Conservation (phyloP, 2,888 invertebrate genomes). For the Phasia obesa region DNA sequence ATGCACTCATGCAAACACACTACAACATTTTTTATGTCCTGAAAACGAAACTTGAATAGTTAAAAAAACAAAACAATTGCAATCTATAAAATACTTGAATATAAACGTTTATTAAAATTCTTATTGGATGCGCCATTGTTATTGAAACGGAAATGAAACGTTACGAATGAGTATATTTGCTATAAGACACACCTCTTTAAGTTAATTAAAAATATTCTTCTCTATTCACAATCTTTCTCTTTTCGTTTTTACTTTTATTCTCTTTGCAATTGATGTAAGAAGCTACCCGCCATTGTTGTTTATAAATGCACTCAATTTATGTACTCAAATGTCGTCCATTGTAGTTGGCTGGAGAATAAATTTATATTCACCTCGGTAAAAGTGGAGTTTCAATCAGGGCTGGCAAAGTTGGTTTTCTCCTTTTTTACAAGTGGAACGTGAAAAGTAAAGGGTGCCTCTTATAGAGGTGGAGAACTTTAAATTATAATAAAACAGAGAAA, state of each 20-base stretch:
- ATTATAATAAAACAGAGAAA: no score
- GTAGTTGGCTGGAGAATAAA: conserved; percentile 1
- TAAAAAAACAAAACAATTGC: conserved; percentile 36
- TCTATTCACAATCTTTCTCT: conserved; percentile 8
- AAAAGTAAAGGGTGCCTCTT: no score
- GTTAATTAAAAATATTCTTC: background rate
- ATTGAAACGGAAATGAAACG: conserved; percentile 65
- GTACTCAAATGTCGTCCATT: conserved; percentile 8
- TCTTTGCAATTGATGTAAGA: background rate
- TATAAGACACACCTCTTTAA: conserved; percentile 56
- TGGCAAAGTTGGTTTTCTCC: no score
- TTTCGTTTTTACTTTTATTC: background rate
- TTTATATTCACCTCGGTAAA: conserved; percentile 12
- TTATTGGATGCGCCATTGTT: conserved; percentile 69
- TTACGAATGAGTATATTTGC: conserved; percentile 38
- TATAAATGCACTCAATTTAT: conserved; percentile 8
- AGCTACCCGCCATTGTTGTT: conserved; percentile 45
- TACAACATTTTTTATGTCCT: conserved; percentile 10
- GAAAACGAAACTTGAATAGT: conserved; percentile 27
- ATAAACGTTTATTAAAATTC: conserved; percentile 61
- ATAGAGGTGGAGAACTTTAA: no score
- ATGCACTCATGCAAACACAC: conserved; percentile 61
- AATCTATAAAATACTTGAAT: conserved; percentile 46
- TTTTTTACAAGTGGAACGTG: no score
- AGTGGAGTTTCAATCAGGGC: no score